Conservation (phyloP, 2,797 vertebrate genomes). For the Erethizon dorsatum region DNA sequence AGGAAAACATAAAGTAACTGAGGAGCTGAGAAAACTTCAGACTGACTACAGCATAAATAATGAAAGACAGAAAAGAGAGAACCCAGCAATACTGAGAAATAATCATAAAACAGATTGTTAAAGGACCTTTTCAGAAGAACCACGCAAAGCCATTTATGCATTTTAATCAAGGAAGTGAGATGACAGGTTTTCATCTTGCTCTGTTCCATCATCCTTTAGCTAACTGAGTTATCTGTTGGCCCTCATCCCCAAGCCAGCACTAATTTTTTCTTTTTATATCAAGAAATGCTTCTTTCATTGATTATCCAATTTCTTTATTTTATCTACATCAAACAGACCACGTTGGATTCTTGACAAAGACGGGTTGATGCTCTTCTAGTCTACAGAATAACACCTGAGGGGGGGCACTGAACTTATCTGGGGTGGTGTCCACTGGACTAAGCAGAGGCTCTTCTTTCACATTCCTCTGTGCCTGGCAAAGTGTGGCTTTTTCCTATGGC, state of each 20-base stretch:
- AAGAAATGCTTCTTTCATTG: neutral
- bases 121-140: neutral
- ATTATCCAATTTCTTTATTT: neutral
- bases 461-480: neutral
- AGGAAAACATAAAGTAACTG: neutral
- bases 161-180: neutral
- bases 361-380: neutral
- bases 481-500: neutral
- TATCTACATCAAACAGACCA: neutral
- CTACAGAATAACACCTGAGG: neutral
- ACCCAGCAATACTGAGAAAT: neutral
- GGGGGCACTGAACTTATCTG: neutral
- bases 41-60: neutral
- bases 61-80: neutral
- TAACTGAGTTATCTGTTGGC: neutral
- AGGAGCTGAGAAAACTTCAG: neutral
- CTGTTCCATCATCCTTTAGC: neutral
- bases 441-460: neutral
- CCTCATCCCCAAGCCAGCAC: neutral
- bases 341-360: neutral
- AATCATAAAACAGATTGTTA: neutral
- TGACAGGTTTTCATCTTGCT: conserved; percentile 7
- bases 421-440: neutral
- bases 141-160: neutral
- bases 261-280: neutral